phyloP scores from a whole-genome alignment of 2,797 vertebrate species.

The Acrocephalus scirpaceus region DNA sequence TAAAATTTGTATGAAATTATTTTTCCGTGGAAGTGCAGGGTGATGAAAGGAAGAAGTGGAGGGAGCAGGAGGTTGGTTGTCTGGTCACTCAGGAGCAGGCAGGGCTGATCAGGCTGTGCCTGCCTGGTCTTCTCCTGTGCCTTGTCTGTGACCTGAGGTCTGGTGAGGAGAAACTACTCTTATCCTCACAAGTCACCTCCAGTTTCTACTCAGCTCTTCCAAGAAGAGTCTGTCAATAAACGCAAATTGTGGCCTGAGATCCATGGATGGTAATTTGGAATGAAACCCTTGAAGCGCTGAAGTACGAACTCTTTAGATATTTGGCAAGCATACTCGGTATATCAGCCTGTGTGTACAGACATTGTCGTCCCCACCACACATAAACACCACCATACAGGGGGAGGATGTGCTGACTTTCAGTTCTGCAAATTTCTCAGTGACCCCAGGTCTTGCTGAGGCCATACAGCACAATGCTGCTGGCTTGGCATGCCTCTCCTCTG shows the following conservation, averaged over 20 bases:
- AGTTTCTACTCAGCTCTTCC: background rate
- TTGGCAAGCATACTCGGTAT: background rate
- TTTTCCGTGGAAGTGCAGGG: background rate
- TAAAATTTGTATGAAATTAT: conserved; percentile 55
- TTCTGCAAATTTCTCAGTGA: background rate
- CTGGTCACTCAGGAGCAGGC: background rate
- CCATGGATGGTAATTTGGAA: background rate
- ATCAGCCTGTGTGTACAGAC: background rate
- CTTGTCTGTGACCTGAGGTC: background rate
- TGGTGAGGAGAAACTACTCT: background rate
- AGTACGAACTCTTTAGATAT: background rate
- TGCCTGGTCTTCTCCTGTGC: background rate
- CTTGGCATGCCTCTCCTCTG: background rate
- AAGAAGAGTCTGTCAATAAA: background rate
- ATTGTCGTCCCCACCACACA: accelerated
- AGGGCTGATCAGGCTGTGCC: background rate
- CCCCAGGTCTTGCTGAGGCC: background rate
- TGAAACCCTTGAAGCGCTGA: background rate
- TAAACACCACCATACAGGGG: accelerated
- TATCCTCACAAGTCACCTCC: background rate
- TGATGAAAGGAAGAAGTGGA: background rate
- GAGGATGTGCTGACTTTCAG: background rate
- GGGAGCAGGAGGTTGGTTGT: background rate
- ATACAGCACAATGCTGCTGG: background rate
- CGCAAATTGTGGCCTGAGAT: background rate